phyloP scores from a whole-genome alignment of 2,113 vertebrate genomes.

The Phycodurus eques region DNA sequence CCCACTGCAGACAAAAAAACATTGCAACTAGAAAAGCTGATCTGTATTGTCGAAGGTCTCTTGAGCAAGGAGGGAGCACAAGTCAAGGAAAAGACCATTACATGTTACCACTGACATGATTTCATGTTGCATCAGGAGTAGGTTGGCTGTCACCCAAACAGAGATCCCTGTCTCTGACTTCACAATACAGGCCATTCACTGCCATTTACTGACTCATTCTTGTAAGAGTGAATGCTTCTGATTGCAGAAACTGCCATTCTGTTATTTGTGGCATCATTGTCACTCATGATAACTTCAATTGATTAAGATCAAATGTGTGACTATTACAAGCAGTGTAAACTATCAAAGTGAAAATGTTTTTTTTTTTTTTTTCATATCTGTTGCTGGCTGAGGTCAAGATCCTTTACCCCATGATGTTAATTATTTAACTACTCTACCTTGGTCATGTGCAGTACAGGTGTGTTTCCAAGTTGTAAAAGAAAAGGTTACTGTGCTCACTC shows the following conservation, averaged over 20 bases:
- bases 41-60: not conserved
- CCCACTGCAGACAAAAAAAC: not conserved
- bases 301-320: not conserved
- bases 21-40: not conserved
- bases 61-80: not conserved
- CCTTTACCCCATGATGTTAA: not conserved
- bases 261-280: not conserved
- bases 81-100: not conserved
- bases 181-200: not conserved
- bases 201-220: not conserved
- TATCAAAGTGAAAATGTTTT: not conserved
- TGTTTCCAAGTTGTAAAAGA: not conserved
- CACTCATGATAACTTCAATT: not conserved
- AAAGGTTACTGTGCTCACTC: not conserved
- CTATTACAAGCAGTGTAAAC: not conserved
- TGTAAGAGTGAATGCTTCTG: not conserved
- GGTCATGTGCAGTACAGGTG: not conserved
- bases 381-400: not conserved
- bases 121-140: not conserved
- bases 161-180: not conserved
- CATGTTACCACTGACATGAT: not conserved
- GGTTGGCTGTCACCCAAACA: not conserved
- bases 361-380: not conserved
- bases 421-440: not conserved
- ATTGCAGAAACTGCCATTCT: not conserved